These are phyloP conservation scores for Endomychus coccineus DNA, from an alignment of 2,888 invertebrate species.

Conservation along the genomic window DNA sequence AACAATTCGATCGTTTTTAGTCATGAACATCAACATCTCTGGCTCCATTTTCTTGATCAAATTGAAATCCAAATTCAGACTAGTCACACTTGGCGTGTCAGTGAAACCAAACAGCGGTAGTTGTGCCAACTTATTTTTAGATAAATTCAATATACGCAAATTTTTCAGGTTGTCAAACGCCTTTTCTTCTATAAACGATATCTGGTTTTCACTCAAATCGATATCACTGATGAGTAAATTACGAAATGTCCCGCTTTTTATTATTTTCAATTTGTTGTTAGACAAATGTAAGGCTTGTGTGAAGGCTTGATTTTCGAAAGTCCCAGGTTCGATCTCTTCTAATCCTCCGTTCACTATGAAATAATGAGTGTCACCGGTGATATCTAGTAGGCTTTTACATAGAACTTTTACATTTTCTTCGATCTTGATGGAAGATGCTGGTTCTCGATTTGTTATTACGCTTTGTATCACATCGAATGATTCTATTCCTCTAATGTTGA, in stretches of 20 bases:
- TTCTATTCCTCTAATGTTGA: no score
- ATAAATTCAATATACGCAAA: conserved; percentile 8
- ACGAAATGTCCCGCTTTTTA: conserved; percentile 12
- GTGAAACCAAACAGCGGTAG: conserved; percentile 9
- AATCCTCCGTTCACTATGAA: conserved; percentile 7
- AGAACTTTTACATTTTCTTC: conserved; percentile 7
- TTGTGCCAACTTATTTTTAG: conserved; percentile 9
- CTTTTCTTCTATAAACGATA: conserved; percentile 9
- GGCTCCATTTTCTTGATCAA: conserved; percentile 8
- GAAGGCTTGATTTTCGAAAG: conserved; percentile 11
- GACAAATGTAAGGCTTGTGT: conserved; percentile 6
- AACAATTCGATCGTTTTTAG: conserved; percentile 7
- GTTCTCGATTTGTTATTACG: conserved; percentile 7
- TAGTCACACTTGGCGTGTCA: conserved; percentile 11
- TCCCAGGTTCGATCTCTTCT: conserved; percentile 12
- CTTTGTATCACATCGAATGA: conserved; percentile 1
- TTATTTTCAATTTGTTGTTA: conserved; percentile 7
- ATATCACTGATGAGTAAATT: conserved; percentile 6
- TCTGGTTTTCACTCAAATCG: conserved; percentile 12
- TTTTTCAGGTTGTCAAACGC: conserved; percentile 12
- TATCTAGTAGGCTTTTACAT: conserved; percentile 11
- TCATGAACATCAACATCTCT: conserved; percentile 11
- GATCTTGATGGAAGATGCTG: conserved; percentile 7
- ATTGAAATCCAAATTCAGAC: conserved; percentile 12
- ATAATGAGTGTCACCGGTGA: conserved; percentile 3